Base-by-base conservation (phyloP, 2,888 invertebrate genomes). In the Amorpha juglandis region DNA sequence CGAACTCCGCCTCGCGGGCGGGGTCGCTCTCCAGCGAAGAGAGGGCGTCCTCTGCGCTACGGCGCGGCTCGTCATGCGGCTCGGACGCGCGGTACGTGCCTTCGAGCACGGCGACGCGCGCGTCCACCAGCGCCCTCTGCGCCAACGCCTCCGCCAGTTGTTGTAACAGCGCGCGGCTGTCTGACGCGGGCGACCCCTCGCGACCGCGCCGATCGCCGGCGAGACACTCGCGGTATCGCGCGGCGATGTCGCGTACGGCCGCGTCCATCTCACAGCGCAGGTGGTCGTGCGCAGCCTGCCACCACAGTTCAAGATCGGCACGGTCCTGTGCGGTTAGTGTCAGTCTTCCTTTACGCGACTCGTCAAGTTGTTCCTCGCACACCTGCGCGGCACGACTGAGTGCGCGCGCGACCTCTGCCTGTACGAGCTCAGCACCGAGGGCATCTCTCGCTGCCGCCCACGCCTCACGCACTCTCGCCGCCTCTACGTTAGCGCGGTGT, bases 401-500 rank as follows among this genome's bases (percentile, higher is more conserved):
- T 7, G 97, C 96, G 68, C 96, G 96, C 19, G 96, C 95, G 69
- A 97, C 96, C 88, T 97, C 97, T 0, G 96, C 95, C 79, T 96
- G 96, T 38, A 97, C 96, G 38, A 97, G 90, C 83, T 96, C 96
- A 1, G 95, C 95, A 76, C 96, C 96, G 0, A 97, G 95, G 1
- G 95, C 95, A 78, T 97, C 96, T 65, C 96, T 95, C 0, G 97
- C 97, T 68, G 95, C 94, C 50, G 95, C 95, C 95, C 96, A 96
- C 6, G 97, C 96, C 77, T 96, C 96, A 42, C 96, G 95, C 21
- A 96, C 95, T 47, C 96, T 94, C 65, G 95, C 95, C 73, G 96
- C 95, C 71, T 95, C 96, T 35, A 94, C 72, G 78, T 87, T 85
- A 74, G 90, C 74, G 68, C 90, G 76, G 74, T 91, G 81, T 75